Conservation (phyloP, 2,797 vertebrate genomes). For the Chloroceryle inda region DNA sequence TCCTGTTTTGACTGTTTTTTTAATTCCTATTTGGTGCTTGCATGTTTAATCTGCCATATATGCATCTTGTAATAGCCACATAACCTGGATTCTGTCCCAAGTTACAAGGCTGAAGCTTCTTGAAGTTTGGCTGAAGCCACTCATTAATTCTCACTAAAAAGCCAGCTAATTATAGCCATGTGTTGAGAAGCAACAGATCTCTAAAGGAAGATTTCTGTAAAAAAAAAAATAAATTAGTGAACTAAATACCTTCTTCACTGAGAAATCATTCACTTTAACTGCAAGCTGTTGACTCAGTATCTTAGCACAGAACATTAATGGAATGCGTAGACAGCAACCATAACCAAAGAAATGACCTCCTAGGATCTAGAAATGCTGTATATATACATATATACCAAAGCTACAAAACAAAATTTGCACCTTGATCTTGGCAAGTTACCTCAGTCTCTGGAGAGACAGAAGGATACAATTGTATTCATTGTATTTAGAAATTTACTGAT, state of each 20-base stretch:
- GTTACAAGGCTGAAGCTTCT: neutral
- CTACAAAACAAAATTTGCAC: neutral
- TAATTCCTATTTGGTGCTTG: neutral
- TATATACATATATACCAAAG: neutral
- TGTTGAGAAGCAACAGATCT: neutral
- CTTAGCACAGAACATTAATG: neutral
- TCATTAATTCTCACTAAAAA: slow-evolving; percentile 6
- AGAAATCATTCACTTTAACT: neutral
- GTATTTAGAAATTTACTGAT: neutral
- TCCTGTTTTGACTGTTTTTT: neutral
- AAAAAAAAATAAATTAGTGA: neutral
- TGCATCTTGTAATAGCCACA: neutral
- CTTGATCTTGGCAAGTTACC: neutral
- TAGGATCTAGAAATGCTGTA: neutral
- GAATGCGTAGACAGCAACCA: neutral
- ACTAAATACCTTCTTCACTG: neutral
- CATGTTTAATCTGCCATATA: neutral
- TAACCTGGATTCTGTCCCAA: neutral
- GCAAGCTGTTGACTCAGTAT: neutral
- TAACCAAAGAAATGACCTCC: neutral
- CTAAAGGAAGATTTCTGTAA: neutral
- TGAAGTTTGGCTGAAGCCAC: neutral
- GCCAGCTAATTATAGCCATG: neutral
- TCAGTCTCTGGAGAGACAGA: neutral
- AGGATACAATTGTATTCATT: neutral